Percentiles rank a stretch among this genome's conserved stretches.
Evolutionary conservation across 2,113 vertebrate species (phyloP).

Genomic region (Anoura caudifer): DNA sequence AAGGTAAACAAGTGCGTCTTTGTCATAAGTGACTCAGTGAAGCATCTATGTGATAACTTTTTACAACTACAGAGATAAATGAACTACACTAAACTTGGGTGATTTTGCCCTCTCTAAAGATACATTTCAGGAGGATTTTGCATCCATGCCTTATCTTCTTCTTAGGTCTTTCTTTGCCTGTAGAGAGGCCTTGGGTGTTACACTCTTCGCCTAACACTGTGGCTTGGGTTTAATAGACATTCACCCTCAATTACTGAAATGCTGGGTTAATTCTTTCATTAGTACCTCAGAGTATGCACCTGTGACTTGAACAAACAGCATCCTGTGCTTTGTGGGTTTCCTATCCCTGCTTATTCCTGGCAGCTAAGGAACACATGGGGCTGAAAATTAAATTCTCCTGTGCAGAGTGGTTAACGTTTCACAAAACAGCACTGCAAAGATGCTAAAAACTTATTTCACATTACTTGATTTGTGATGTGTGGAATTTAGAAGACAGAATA

Average conservation of each 20-base stretch:
- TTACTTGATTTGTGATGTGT: neutral
- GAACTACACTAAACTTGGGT: neutral
- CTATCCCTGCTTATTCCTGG: neutral
- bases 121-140: neutral
- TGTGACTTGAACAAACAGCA: neutral
- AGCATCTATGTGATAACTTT: neutral
- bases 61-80: neutral
- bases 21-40: neutral
- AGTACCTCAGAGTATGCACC: neutral
- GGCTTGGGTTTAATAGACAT: neutral
- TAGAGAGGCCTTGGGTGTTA: neutral
- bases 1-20: slow-evolving; percentile 7
- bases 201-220: neutral
- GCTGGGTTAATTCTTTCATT: neutral
- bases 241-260: neutral
- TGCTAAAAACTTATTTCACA: slow-evolving; percentile 13
- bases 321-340: neutral
- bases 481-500: slow-evolving; percentile 13
- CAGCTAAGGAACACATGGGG: neutral
- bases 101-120: neutral
- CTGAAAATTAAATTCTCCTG: slow-evolving; percentile 9
- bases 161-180: neutral
- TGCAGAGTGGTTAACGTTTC: neutral
- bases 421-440: slow-evolving; percentile 6
- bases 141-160: neutral